phyloP scores from a whole-genome alignment of 2,797 vertebrate genomes.

The Acipenser oxyrinchus region DNA sequence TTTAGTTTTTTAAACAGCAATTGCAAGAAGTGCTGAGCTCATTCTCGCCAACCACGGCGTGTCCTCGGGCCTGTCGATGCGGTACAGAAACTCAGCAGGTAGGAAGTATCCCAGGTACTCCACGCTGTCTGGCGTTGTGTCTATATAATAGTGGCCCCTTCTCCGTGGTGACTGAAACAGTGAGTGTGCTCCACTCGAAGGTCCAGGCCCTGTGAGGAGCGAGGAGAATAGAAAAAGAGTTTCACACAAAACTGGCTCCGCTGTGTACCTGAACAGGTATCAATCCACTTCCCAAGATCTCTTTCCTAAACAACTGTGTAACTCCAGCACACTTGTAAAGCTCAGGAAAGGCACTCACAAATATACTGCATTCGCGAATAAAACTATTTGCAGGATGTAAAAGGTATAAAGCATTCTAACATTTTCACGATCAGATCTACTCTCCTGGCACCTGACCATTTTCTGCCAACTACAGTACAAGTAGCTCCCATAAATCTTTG shows the following conservation, averaged over 20 bases:
- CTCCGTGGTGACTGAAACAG: conserved; percentile 86
- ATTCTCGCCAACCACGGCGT: conserved; percentile 73
- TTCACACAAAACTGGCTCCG: too few species aligned
- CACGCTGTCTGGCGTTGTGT: conserved; percentile 83
- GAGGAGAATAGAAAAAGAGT: background rate
- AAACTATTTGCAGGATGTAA: conserved; percentile 38
- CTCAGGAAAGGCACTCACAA: too few species aligned
- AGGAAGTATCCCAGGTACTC: conserved; percentile 85
- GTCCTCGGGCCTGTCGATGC: conserved; percentile 79
- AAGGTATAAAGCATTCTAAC: too few species aligned
- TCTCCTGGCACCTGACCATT: too few species aligned
- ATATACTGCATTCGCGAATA: conserved; percentile 35
- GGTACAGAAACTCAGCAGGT: conserved; percentile 82
- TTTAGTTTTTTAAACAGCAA: too few species aligned
- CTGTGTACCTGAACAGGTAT: too few species aligned
- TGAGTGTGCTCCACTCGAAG: conserved; percentile 90
- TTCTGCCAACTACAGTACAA: too few species aligned
- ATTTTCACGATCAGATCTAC: too few species aligned
- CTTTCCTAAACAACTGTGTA: too few species aligned
- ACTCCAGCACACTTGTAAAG: too few species aligned
- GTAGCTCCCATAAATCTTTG: too few species aligned
- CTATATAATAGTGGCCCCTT: conserved; percentile 90
- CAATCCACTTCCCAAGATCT: too few species aligned
- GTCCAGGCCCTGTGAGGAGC: conserved; percentile 73
- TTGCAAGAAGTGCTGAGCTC: conserved; percentile 12